These are phyloP conservation scores for Cromileptes altivelis DNA, from an alignment of 2,113 vertebrate genomes.

Conservation along the genomic window DNA sequence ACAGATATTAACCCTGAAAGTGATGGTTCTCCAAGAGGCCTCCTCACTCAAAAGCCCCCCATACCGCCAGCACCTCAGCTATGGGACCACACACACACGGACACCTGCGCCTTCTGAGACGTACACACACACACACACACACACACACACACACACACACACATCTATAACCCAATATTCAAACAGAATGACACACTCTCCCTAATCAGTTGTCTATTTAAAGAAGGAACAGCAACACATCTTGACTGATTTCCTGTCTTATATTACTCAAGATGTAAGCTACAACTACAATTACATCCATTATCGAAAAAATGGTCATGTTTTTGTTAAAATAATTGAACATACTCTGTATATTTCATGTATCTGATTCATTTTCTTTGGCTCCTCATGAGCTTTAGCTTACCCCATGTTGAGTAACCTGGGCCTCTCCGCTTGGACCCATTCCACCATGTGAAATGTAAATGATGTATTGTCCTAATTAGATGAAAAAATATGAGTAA, in stretches of 20 bases:
- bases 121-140: slow-evolving; percentile 59
- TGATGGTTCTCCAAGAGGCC: slow-evolving; percentile 82
- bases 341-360: slow-evolving; percentile 48
- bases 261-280: slow-evolving; percentile 40
- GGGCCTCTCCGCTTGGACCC: slow-evolving; percentile 63
- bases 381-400: slow-evolving; percentile 42
- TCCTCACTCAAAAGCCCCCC: slow-evolving; percentile 60
- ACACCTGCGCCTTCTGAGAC: slow-evolving; percentile 68
- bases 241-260: slow-evolving; percentile 45
- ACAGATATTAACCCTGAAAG: slow-evolving; percentile 85
- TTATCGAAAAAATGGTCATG: slow-evolving; percentile 27
- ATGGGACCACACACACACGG: slow-evolving; percentile 83
- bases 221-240: slow-evolving; percentile 44
- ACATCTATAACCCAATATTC: slow-evolving; percentile 28
- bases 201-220: slow-evolving; percentile 45
- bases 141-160: slow-evolving; percentile 67
- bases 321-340: slow-evolving; percentile 61
- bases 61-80: slow-evolving; percentile 53
- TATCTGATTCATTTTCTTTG: slow-evolving; percentile 62
- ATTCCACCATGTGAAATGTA: slow-evolving; percentile 68
- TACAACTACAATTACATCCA: slow-evolving; percentile 41
- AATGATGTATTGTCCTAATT: slow-evolving; percentile 89
- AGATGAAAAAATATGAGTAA: slow-evolving; percentile 86
- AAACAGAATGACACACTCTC: slow-evolving; percentile 42
- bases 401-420: slow-evolving; percentile 65